Evolutionary conservation across 1,140 invertebrate genomes (phyloP).

Genomic region (Zaprionus nigranus): DNA sequence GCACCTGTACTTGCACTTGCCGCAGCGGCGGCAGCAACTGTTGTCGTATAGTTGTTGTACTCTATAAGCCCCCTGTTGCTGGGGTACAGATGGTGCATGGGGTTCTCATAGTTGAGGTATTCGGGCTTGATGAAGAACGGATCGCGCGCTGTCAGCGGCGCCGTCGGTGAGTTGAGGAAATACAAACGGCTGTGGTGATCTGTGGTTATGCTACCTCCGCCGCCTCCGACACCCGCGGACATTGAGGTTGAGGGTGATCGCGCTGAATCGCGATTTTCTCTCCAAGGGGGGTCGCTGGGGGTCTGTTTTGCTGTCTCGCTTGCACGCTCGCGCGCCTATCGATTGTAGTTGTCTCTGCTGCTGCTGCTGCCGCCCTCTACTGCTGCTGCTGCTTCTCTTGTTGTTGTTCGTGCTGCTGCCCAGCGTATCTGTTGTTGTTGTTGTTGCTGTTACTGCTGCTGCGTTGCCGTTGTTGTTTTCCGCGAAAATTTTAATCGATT

Average conservation of each 20-base stretch:
- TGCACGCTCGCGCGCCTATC: constrained; percentile 8
- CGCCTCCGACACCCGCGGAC: constrained; percentile 82
- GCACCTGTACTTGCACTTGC: constrained; percentile 48
- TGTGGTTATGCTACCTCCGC: constrained; percentile 84
- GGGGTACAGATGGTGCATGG: constrained; percentile 83
- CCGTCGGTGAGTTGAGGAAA: constrained; percentile 80
- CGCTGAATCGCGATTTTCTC: constrained; percentile 53
- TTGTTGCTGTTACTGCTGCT: neutral
- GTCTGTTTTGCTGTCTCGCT: neutral
- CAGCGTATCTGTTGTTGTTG: neutral
- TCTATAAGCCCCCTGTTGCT: constrained; percentile 77
- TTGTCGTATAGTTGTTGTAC: constrained; percentile 73
- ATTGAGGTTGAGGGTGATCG: constrained; percentile 68
- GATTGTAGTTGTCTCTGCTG: constrained; percentile 9
- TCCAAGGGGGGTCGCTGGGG: constrained; percentile 1
- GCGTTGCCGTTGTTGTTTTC: constrained; percentile 9
- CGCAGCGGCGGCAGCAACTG: constrained; percentile 67
- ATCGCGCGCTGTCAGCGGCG: constrained; percentile 68
- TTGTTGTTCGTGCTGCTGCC: constrained; percentile 3
- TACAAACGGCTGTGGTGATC: constrained; percentile 83
- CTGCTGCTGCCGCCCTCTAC: neutral
- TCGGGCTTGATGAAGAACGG: constrained; percentile 83
- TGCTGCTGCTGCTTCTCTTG: neutral
- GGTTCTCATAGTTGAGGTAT: constrained; percentile 84
- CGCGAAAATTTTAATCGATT: constrained; percentile 7